Percentiles rank a stretch among this genome's conserved stretches.
Evolutionary conservation across 1,140 invertebrate genomes (phyloP).

Genomic region (Tetramorium simillimum): DNA sequence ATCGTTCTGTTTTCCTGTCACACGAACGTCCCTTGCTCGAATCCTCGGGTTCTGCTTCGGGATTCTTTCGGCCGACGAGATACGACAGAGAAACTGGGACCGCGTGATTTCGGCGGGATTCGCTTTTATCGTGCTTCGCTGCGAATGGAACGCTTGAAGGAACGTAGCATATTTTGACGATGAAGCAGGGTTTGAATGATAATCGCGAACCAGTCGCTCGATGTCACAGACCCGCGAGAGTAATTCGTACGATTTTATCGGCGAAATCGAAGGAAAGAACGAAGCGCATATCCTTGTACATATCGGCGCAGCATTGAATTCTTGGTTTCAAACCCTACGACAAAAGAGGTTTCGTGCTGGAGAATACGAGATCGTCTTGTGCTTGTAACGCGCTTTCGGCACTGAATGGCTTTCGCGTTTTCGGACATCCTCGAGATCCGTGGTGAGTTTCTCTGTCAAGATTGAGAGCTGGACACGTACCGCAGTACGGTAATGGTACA

Average conservation of each 20-base stretch:
- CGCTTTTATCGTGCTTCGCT: constrained; percentile 58
- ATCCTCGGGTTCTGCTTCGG: constrained; percentile 63
- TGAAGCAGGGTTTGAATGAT: constrained; percentile 28
- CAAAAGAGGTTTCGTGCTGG: neutral
- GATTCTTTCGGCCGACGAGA: constrained; percentile 53
- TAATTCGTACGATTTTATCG: neutral
- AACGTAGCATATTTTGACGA: neutral
- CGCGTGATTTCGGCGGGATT: constrained; percentile 8
- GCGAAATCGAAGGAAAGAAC: neutral
- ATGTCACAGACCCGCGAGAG: neutral
- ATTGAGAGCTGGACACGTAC: constrained; percentile 50
- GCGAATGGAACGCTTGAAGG: constrained; percentile 29
- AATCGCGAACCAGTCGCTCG: neutral
- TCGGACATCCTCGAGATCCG: constrained; percentile 18
- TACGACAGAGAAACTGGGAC: constrained; percentile 64
- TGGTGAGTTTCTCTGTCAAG: constrained; percentile 67
- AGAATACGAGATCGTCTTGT: constrained; percentile 22
- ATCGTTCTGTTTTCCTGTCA: constrained; percentile 58
- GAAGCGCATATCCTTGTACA: neutral
- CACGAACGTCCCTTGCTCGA: constrained; percentile 66
- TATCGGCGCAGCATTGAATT: neutral
- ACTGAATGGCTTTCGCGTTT: constrained; percentile 51
- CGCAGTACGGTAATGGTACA: constrained; percentile 79
- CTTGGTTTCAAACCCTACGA: constrained; percentile 29
- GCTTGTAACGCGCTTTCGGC: constrained; percentile 55